Evolutionary conservation across 2,113 vertebrate species (phyloP), one percentile per base, ranked within the genome.

Genomic region (Oryzias javanicus): DNA sequence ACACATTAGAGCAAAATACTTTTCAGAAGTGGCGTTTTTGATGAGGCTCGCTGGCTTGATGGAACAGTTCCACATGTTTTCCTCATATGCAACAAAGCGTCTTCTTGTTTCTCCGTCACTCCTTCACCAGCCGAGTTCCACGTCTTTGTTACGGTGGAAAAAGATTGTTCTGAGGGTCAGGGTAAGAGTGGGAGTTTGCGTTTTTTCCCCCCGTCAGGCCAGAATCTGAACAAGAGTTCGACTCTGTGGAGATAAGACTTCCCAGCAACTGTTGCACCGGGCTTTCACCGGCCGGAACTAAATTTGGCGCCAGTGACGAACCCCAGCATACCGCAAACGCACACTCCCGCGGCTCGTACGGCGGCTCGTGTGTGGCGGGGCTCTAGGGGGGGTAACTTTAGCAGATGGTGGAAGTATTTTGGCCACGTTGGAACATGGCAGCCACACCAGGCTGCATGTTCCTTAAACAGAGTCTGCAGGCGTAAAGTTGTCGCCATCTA

Each of bases 401-500:
- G 86, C 89, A 91, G 88, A 91, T 89, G 88, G 86, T 83, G 81
- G 78, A 90, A 88, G 85, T 90, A 90, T 90, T 90, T 84, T 86
- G 80, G 83, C 82, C 67, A 79, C 72, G 77, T 85, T 76, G 74
- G 81, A 81, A 70, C 76, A 83, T 80, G 83, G 76, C 82, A 84
- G 72, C 63, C 53, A 51, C 74, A 80, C 84, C 82, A 72, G 70
- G 49, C 72, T 53, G 42, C 60, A 49, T 70, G 72, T 58, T 58
- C 52, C 62, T 66, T 41, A 59, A 63, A 50, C 67, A 78, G 44
- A 35, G 63, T 61, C 64, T 29, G 47, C 44, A 67, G 29, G 53
- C 44, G 18, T 17, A 80, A 79, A 81, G 56, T 81, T 81, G 67
- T 67, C 70, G 68, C 12, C 0, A 7, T 44, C 27, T 35, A 66